Conservation (phyloP, 2,888 invertebrate species). For the Falcaria lacertinaria region DNA sequence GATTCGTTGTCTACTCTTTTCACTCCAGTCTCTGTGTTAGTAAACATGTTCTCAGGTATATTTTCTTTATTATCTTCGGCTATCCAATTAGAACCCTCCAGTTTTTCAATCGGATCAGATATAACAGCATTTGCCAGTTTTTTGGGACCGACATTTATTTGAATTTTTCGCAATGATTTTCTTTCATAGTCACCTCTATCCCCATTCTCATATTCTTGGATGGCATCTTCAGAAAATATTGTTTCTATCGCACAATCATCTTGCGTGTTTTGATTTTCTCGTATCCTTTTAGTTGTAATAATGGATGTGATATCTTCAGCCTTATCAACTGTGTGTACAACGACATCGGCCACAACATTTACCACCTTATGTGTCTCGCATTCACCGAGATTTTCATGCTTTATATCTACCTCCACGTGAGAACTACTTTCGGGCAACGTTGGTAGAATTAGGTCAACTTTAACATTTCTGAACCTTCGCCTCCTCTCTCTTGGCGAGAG, state of each 20-base stretch:
- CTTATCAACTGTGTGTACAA: conserved; percentile 21
- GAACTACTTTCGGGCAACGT: conserved; percentile 8
- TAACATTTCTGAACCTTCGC: conserved; percentile 22
- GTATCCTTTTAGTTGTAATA: neutral
- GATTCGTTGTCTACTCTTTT: conserved; percentile 6
- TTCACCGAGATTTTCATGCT: conserved; percentile 4
- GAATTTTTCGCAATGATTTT: conserved; percentile 15
- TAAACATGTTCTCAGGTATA: conserved; percentile 20
- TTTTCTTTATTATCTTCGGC: conserved; percentile 19
- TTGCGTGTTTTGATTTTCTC: conserved; percentile 4
- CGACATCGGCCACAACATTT: conserved; percentile 25
- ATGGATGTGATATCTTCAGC: neutral
- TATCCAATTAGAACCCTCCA: conserved; percentile 38
- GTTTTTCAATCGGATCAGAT: conserved; percentile 33
- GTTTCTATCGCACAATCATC: conserved; percentile 1
- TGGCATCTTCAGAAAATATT: neutral
- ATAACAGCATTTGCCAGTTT: conserved; percentile 15
- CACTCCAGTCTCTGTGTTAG: conserved; percentile 7
- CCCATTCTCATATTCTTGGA: conserved; percentile 11
- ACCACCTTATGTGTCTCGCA: conserved; percentile 5
- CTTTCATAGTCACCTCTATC: conserved; percentile 16
- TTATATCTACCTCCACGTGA: neutral
- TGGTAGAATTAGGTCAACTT: conserved; percentile 7
- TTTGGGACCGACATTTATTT: conserved; percentile 14
- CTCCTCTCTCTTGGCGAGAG: conserved; percentile 52